Base-by-base conservation (phyloP, 2,113 vertebrate genomes). In the Morone chrysops region DNA sequence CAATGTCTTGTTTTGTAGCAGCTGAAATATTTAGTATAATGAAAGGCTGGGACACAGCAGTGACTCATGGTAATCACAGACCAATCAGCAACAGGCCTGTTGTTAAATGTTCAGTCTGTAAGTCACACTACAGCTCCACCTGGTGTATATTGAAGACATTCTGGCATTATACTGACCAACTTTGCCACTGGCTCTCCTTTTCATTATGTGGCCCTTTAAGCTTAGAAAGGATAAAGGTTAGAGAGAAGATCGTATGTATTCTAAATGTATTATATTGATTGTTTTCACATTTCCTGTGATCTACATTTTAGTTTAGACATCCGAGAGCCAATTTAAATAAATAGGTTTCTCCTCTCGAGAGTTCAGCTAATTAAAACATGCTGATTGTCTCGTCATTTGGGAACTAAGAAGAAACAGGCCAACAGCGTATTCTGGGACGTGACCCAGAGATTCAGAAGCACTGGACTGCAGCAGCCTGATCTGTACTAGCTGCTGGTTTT, bases 351-450 rank as follows among this genome's bases (percentile, higher is more conserved):
- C 22, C 65, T 61, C 61, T 18, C 10, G 62, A 47, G 62, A 13
- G 56, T 13, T 62, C n/a, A 3, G 22, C 59, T 80, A 3, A 75
- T 80, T 70, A 76, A 75, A 76, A 72, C 71, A 72, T 20, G 31
- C 40, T 67, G 40, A 62, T 48, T 25, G 38, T 48, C 57, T 61
- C 31, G 0, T 62, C 57, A 69, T 67, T 18, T 13, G n/a, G 69
- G 57, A 62, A 17, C 63, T 43, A 45, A 51, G 66, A 62, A 56
- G 57, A 77, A 82, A 70, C 75, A 66, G 60, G 43, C 61, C 74
- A 70, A 6, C 63, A 22, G 17, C 17, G 67, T 51, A 67, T 81
- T 75, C 41, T 61, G 50, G 67, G 66, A 67, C 59, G 22, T 67
- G 67, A 54, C 62, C 54, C 18, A 22, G 47, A 70, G 70, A 40